Evolutionary conservation across 2,797 vertebrate genomes (phyloP).

Genomic region (Arctocebus calabarensis): DNA sequence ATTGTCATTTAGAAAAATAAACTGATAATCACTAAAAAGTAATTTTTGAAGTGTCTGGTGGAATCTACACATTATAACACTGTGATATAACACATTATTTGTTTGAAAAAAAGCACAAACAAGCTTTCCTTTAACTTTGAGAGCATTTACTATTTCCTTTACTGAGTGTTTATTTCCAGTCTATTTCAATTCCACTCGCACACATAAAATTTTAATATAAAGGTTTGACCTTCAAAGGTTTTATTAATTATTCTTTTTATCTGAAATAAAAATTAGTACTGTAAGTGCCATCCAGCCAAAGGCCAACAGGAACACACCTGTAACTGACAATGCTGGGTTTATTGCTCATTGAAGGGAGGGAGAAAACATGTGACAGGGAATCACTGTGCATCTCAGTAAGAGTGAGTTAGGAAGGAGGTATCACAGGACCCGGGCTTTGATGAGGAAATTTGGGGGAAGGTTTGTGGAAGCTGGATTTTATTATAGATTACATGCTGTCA

Average conservation of each 20-base stretch:
- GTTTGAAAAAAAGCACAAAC: neutral
- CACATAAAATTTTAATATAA: neutral
- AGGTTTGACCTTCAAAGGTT: neutral
- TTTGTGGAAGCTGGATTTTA: neutral
- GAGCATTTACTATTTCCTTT: neutral
- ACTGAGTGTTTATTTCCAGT: neutral
- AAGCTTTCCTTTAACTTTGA: neutral
- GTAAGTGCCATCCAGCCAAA: neutral
- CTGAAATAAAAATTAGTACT: neutral
- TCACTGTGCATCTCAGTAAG: neutral
- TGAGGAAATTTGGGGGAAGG: neutral
- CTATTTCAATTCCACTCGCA: neutral
- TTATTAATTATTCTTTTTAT: neutral
- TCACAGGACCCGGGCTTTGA: neutral
- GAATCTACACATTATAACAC: neutral
- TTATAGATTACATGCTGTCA: neutral
- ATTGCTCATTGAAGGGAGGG: neutral
- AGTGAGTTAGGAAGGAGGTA: neutral
- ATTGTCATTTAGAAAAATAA: neutral
- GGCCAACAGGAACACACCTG: neutral
- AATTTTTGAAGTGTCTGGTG: neutral
- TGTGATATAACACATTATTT: neutral
- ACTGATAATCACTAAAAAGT: neutral
- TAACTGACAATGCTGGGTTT: neutral
- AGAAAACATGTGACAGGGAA: accelerated